Percentiles rank a stretch among this genome's conserved stretches.
Evolutionary conservation across 2,888 invertebrate species (phyloP).

Genomic region (Melitaea athalia): DNA sequence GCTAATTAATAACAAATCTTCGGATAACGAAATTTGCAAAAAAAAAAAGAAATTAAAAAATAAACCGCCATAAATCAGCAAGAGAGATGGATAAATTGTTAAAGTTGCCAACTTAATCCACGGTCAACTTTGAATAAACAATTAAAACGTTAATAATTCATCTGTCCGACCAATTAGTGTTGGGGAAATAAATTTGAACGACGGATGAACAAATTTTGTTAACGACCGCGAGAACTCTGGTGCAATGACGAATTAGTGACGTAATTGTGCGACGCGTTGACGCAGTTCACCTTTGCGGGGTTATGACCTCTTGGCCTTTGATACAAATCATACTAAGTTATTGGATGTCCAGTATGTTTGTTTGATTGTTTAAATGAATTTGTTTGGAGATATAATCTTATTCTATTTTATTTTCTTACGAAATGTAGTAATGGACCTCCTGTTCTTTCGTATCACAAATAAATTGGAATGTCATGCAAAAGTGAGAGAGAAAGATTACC

Average conservation of each 20-base stretch:
- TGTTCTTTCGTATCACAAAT: no score
- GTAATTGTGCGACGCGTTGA: conserved; percentile 27
- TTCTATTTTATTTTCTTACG: no score
- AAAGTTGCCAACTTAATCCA: conserved; percentile 48
- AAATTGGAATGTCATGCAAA: no score
- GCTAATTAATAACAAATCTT: conserved; percentile 15
- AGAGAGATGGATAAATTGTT: conserved; percentile 19
- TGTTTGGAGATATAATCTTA: no score
- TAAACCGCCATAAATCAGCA: conserved; percentile 17
- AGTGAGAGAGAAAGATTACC: no score
- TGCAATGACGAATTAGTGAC: conserved; percentile 33
- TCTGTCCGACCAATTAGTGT: conserved; percentile 61
- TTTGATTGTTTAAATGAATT: neutral
- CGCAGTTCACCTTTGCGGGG: neutral
- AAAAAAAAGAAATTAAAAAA: conserved; percentile 7
- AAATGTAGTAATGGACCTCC: no score
- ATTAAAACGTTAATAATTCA: conserved; percentile 62
- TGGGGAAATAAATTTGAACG: conserved; percentile 54
- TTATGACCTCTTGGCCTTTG: neutral
- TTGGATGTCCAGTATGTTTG: neutral
- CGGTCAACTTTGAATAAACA: conserved; percentile 56
- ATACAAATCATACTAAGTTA: neutral
- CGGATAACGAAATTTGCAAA: conserved; percentile 5
- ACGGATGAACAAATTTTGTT: conserved; percentile 47
- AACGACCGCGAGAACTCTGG: conserved; percentile 13